A percentile compares a stretch with the other conserved stretches of the same genome.
Conservation (phyloP, 2,113 vertebrate genomes). For the Lates calcarifer region DNA sequence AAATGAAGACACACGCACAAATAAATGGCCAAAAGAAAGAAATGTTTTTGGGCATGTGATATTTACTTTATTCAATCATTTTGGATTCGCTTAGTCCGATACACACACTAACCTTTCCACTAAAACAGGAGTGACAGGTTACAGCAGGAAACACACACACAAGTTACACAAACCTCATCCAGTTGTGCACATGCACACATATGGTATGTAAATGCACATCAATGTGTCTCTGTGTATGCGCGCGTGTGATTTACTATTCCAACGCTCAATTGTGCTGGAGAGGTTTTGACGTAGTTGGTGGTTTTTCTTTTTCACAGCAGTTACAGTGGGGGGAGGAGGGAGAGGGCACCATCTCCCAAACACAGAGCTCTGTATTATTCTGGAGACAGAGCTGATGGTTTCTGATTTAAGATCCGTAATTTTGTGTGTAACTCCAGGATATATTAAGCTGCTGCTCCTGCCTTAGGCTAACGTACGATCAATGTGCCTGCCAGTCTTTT, state of each 20-base stretch:
- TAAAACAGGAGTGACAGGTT: background rate
- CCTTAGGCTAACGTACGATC: background rate
- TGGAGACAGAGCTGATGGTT: conserved; percentile 32
- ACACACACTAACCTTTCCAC: background rate
- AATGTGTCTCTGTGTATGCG: background rate
- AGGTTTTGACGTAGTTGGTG: conserved; percentile 58
- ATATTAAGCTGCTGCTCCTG: background rate
- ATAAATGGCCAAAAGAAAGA: conserved; percentile 4
- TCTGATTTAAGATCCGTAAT: conserved; percentile 6
- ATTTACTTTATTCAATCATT: background rate
- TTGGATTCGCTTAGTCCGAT: background rate
- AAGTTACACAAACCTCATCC: conserved; percentile 1
- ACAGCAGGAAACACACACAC: conserved; percentile 9
- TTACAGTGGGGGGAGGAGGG: background rate
- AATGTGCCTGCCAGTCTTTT: fast-evolving
- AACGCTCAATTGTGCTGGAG: conserved; percentile 10
- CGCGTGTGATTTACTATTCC: conserved; percentile 8
- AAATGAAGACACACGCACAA: background rate
- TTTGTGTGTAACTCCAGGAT: background rate
- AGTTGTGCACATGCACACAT: background rate
- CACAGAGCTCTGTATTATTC: conserved; percentile 39
- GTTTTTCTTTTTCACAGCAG: conserved; percentile 48
- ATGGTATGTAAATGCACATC: background rate
- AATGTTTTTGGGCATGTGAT: background rate
- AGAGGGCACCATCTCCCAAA: background rate